Conservation (phyloP, 1,140 invertebrate genomes). For the Subanguina moxae region DNA sequence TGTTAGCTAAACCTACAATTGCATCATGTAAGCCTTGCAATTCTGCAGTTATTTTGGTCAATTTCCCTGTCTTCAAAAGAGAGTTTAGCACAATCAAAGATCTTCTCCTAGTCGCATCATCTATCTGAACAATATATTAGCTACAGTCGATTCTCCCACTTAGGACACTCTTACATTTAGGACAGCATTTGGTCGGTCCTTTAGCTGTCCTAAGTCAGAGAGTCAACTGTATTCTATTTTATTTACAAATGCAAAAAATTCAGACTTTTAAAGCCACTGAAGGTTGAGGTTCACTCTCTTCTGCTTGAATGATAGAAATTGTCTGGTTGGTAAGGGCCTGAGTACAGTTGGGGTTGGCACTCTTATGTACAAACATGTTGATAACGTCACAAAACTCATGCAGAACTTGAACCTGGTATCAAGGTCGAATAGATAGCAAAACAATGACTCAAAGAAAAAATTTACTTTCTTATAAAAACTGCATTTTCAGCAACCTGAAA, state of each 20-base stretch:
- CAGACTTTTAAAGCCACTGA: background rate
- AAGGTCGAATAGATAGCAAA: too few relatives aligned
- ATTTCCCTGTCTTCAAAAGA: slow-evolving; percentile 11
- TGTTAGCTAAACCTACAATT: slow-evolving; percentile 9
- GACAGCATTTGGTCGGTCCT: background rate
- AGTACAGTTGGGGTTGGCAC: background rate
- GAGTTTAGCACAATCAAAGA: slow-evolving; percentile 17
- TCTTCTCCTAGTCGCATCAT: slow-evolving; percentile 13
- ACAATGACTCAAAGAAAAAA: too few relatives aligned
- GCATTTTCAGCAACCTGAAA: too few relatives aligned
- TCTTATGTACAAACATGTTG: slow-evolving; percentile 17
- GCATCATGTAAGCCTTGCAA: slow-evolving; percentile 21
- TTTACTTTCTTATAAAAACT: too few relatives aligned
- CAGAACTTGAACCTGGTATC: slow-evolving; percentile 13
- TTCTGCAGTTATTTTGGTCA: slow-evolving; percentile 9
- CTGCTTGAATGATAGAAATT: too few relatives aligned
- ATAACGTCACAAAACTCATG: slow-evolving; percentile 24
- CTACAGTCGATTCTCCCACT: too few relatives aligned
- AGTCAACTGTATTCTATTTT: background rate
- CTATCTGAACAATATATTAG: slow-evolving; percentile 15
- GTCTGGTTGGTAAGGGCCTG: too few relatives aligned
- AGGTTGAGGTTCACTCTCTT: background rate
- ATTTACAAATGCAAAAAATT: background rate
- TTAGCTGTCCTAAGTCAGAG: too few relatives aligned
- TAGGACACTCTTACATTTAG: too few relatives aligned